phyloP scores from a whole-genome alignment of 2,113 vertebrate species.

The Pipa parva region DNA sequence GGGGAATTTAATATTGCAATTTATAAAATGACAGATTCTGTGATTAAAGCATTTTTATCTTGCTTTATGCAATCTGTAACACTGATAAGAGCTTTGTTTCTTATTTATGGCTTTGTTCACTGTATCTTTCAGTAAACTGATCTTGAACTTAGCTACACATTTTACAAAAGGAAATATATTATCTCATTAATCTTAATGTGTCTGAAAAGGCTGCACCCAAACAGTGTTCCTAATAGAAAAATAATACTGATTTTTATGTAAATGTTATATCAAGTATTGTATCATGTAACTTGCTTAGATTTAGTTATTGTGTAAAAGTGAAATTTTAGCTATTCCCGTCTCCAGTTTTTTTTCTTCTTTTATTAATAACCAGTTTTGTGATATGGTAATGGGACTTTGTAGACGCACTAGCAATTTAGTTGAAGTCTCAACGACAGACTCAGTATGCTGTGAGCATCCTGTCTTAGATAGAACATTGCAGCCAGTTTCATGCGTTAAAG shows the following conservation, averaged over 20 bases:
- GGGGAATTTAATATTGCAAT: background rate
- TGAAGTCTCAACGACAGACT: background rate
- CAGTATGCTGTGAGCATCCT: slow-evolving; percentile 10
- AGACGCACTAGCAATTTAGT: slow-evolving; percentile 15
- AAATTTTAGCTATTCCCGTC: slow-evolving; percentile 16
- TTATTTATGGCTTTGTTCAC: background rate
- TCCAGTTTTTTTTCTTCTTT: slow-evolving; percentile 9
- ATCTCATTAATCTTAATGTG: background rate
- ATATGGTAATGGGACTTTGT: slow-evolving; percentile 21
- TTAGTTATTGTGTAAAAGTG: background rate
- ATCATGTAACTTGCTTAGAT: too few relatives aligned
- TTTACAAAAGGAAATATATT: background rate
- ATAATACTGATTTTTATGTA: too few relatives aligned
- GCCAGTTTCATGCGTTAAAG: slow-evolving; percentile 23
- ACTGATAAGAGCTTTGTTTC: background rate
- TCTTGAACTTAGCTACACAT: background rate
- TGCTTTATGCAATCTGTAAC: background rate
- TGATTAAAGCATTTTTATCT: background rate
- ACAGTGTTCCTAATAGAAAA: too few relatives aligned
- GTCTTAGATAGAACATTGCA: slow-evolving; percentile 19
- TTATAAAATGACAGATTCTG: background rate
- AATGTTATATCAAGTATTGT: too few relatives aligned
- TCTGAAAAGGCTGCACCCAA: background rate
- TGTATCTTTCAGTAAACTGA: background rate
- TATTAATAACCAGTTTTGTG: slow-evolving; percentile 26